A percentile compares a stretch with the other conserved stretches of the same genome.
phyloP scores from a whole-genome alignment of 1,140 invertebrate species.

The Diorhabda elongata region DNA sequence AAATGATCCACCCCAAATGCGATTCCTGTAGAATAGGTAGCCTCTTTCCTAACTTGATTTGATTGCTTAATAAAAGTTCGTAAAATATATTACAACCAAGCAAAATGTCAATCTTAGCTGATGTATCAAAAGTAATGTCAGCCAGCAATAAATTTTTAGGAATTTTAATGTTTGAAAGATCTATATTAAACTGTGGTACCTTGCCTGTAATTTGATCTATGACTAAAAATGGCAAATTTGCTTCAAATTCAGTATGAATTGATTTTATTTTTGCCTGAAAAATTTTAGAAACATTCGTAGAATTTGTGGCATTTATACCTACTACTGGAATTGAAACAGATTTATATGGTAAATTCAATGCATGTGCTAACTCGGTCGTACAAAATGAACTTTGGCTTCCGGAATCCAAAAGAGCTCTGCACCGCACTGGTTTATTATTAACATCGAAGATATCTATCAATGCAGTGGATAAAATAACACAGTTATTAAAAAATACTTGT shows the following conservation, averaged over 20 bases:
- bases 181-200: slow-evolving; percentile 16
- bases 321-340: slow-evolving; percentile 6
- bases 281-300: slow-evolving; percentile 2
- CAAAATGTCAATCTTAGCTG: slow-evolving; percentile 18
- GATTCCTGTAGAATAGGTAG: slow-evolving; percentile 19
- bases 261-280: slow-evolving; percentile 13
- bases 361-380: slow-evolving; percentile 1
- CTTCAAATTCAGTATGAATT: slow-evolving; percentile 14
- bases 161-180: slow-evolving; percentile 4
- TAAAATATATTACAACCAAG: slow-evolving; percentile 17
- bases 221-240: slow-evolving; percentile 28
- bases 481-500: not conserved
- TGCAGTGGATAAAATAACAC: slow-evolving; percentile 11
- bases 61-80: not conserved
- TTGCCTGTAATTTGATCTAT: slow-evolving; percentile 21
- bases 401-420: slow-evolving; percentile 17
- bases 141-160: slow-evolving; percentile 10
- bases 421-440: not conserved
- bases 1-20: slow-evolving; percentile 19
- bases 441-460: slow-evolving; percentile 4
- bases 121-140: slow-evolving; percentile 12
- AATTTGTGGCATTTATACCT: slow-evolving; percentile 5
- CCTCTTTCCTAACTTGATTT: slow-evolving; percentile 14
- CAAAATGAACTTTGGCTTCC: slow-evolving; percentile 17
- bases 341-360: slow-evolving; percentile 5